Evolutionary conservation across 2,888 invertebrate species (phyloP), one percentile per base, ranked within the genome.

Genomic region (Torymus tubicola): DNA sequence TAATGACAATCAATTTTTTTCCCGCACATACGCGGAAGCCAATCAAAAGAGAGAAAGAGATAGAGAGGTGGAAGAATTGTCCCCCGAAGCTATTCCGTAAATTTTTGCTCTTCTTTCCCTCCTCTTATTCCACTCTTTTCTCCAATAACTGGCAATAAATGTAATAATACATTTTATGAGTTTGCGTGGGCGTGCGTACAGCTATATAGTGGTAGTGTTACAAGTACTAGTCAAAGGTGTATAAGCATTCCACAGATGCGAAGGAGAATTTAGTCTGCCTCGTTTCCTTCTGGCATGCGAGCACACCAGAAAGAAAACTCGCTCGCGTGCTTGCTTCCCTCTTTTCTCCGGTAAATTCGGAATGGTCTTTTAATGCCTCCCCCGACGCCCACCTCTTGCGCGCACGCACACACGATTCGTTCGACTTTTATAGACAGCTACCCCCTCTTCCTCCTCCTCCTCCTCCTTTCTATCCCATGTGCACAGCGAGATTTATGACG

Each of bases 391-490:
- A 11, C 11, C n/a, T 13, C 53, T 2, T 31, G 14, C 24, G 11
- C n/a, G 31, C 64, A 42, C 71, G 52, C 55, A 57, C 73, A 55
- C 55, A 24, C 42, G 73, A 86, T 87, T 87, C 86, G 84, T 85
- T 84, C 85, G 85, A 87, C 86, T 88, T 90, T 88, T 87, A 88
- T 88, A 84, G 86, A 86, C 86, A 87, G 84, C 81, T 76, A 2
- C 80, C 65, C 73, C 73, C 42, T 8, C 42, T 0, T 5, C 3
- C 31, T 5, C 31, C 5, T 5, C 31, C 42, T 8, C 42, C 1
- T 5, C 3, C 31, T 5, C 31, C 5, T 5, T n/a, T n/a, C n/a
- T n/a, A n/a, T n/a, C 31, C 42, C 42, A 21, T 21, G 42, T 42
- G 42, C 42, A 42, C 42, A 8, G 8, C 42, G 77, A 86, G 85